Evolutionary conservation across 2,113 vertebrate species (phyloP).

Genomic region (Trogon surrucura): DNA sequence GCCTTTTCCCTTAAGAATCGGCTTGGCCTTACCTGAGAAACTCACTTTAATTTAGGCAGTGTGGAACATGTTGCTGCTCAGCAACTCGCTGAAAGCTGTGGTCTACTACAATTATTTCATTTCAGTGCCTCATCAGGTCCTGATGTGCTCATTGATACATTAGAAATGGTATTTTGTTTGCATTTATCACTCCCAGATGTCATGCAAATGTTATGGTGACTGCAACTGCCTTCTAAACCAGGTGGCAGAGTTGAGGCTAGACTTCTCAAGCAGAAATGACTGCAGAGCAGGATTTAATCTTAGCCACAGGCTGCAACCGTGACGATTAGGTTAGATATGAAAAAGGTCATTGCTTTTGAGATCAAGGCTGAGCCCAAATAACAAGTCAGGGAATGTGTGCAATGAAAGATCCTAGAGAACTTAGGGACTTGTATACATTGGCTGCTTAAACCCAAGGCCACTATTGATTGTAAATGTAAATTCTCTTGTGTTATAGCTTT

Average conservation of each 20-base stretch:
- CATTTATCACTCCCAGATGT: slow-evolving; percentile 23
- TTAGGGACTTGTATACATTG: neutral
- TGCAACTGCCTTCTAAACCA: neutral
- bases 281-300: slow-evolving; percentile 1
- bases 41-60: neutral
- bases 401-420: neutral
- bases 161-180: neutral
- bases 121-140: slow-evolving; percentile 11
- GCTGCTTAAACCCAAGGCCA: neutral
- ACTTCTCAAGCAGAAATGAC: neutral
- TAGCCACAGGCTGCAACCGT: neutral
- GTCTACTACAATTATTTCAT: slow-evolving; percentile 1
- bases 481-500: neutral
- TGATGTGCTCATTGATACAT: slow-evolving; percentile 18
- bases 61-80: neutral
- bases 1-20: neutral
- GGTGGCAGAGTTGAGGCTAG: neutral
- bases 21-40: neutral
- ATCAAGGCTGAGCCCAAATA: neutral
- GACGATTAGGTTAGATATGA: neutral
- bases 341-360: neutral
- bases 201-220: neutral
- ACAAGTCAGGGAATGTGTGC: neutral
- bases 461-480: neutral
- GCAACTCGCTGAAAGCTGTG: neutral